Evolutionary conservation across 1,140 invertebrate genomes (phyloP), one percentile per base, ranked within the genome.

Genomic region (Calliphora vicina): DNA sequence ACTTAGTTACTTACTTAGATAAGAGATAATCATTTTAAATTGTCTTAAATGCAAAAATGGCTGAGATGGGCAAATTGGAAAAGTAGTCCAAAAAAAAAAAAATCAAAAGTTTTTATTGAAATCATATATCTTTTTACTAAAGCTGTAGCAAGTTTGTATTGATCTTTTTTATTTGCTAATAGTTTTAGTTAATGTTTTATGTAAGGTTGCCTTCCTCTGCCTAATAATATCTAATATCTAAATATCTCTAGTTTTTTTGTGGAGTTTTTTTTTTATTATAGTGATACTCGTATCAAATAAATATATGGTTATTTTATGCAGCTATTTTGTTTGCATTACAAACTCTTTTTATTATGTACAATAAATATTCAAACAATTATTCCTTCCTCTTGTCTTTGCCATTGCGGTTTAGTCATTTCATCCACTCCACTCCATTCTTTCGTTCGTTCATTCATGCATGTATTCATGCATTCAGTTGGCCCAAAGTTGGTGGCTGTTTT

Each of bases 291-390:
- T 35, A 78, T 43, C 35, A 78, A 78, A 43, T 78, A 43, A 78
- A 78, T 78, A 78, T 78, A 78, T 78, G 35, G 20, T 78, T 78
- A 78, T 78, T 25, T 78, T 78, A 78, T 78, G 74, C 74, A 78
- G 74, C 45, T 45, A 78, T 43, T 45, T 10, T 78, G 9, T 45
- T 29, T 78, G 35, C n/a, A 45, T 25, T 78, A 43, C 74, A 20
- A 78, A 78, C 74, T 35, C 67, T n/a, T 35, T 42, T 25, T 43
- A 45, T 45, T 45, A 43, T 3, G 25, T 42, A 17, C 42, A 45
- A 43, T 78, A 25, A 78, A 43, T 76, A 45, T 78, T 43, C 0
- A 74, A 74, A 74, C 61, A 67, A 20, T 67, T 67, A 67, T n/a
- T 67, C 23, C 9, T 23, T 23, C 29, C 73, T 76, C 27, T 35